Percentiles rank a stretch among this genome's conserved stretches.
Evolutionary conservation across 2,113 vertebrate genomes (phyloP).

Genomic region (Semicossyphus pulcher): DNA sequence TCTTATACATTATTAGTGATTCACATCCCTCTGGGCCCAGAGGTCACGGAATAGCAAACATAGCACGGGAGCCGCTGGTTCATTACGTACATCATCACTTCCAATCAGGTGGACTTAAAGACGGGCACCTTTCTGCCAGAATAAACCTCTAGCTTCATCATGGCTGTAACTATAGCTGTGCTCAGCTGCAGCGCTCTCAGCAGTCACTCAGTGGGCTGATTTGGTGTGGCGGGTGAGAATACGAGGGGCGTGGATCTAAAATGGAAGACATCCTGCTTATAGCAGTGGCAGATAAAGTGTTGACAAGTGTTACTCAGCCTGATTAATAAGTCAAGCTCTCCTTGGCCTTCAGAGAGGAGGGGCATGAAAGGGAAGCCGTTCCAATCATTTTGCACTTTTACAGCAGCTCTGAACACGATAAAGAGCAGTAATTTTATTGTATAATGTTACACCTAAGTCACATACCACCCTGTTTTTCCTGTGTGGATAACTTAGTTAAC

Average conservation of each 20-base stretch:
- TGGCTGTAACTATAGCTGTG: constrained; percentile 62
- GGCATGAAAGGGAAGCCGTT: constrained; percentile 15
- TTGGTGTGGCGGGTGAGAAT: constrained; percentile 29
- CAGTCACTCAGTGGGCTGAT: constrained; percentile 40
- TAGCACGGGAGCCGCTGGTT: constrained; percentile 47
- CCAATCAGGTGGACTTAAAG: constrained; percentile 54
- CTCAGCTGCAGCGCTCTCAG: constrained; percentile 42
- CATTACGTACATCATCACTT: constrained; percentile 60
- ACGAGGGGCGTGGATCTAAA: constrained; percentile 28
- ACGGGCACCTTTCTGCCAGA: constrained; percentile 53
- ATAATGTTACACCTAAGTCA: background rate
- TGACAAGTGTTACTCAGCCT: constrained; percentile 54
- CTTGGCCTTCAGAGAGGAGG: constrained; percentile 1
- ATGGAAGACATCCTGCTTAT: constrained; percentile 68
- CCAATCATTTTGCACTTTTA: constrained; percentile 23
- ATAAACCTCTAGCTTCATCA: constrained; percentile 54
- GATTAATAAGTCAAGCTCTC: constrained; percentile 47
- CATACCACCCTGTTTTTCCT: background rate
- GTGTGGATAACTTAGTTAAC: background rate
- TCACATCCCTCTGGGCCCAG: constrained; percentile 19
- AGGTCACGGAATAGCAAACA: constrained; percentile 30
- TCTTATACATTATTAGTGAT: constrained; percentile 8
- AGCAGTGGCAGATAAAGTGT: constrained; percentile 32
- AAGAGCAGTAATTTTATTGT: background rate
- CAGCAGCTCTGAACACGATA: background rate